phyloP scores from a whole-genome alignment of 2,113 vertebrate species.

The Perca fluviatilis region DNA sequence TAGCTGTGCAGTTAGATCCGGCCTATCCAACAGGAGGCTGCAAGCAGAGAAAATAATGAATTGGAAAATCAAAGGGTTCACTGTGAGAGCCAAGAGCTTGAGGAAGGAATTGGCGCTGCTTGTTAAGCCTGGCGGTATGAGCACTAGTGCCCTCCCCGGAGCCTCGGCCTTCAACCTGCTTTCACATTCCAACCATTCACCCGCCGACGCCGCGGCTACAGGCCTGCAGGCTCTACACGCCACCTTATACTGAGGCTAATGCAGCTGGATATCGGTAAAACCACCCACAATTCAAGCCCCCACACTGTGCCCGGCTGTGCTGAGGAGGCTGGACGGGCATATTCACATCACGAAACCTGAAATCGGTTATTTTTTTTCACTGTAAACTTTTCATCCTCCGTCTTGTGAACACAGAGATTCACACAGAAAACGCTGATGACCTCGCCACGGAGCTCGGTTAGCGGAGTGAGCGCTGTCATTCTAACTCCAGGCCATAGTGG shows the following conservation, averaged over 20 bases:
- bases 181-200: slow-evolving; percentile 50
- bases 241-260: slow-evolving; percentile 54
- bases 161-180: slow-evolving; percentile 64
- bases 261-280: slow-evolving; percentile 49
- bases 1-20: slow-evolving; percentile 2
- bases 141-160: slow-evolving; percentile 50
- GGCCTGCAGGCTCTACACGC: slow-evolving; percentile 56
- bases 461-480: slow-evolving; percentile 11
- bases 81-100: slow-evolving; percentile 45
- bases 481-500: slow-evolving; percentile 43
- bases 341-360: slow-evolving; percentile 1
- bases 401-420: slow-evolving; percentile 17
- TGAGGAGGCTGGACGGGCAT: slow-evolving; percentile 21
- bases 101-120: slow-evolving; percentile 56
- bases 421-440: slow-evolving; percentile 21
- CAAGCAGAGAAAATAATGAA: slow-evolving; percentile 66
- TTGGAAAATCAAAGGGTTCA: slow-evolving; percentile 79
- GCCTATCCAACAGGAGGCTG: slow-evolving; percentile 13
- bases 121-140: slow-evolving; percentile 57
- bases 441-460: not conserved
- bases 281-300: slow-evolving; percentile 75
- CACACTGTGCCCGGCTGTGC: slow-evolving; percentile 39
- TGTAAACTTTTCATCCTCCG: slow-evolving; percentile 29
- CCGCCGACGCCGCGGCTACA: slow-evolving; percentile 47
- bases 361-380: not conserved